Evolutionary conservation across 2,113 vertebrate genomes (phyloP), one percentile per base, ranked within the genome.

Genomic region (Tupaia tana): DNA sequence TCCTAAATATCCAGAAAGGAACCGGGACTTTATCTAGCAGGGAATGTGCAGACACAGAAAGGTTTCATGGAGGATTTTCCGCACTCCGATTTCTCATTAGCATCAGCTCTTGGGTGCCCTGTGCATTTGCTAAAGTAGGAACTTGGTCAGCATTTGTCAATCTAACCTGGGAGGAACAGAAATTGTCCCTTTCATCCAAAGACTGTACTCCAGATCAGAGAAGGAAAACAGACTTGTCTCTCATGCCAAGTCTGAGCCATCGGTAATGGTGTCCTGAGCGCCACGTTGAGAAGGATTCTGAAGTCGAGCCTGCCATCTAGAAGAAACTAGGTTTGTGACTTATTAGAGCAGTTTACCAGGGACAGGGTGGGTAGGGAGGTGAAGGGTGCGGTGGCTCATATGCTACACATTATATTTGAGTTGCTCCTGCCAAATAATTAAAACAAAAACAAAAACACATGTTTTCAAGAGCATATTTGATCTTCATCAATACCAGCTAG

Each of bases 381-480:
- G 74, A 86, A 13, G 58, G 80, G 69, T 34, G 27, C 73, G 20
- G 71, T 24, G 58, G 77, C 56, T 95, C 93, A 95, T 64, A 63
- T 80, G 95, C 80, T 93, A 54, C 19, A 6, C 81, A 92, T 93
- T 97, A 91, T 77, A 59, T 89, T 58, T 54, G 43, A 73, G 22
- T 93, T 61, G 31, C 78, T 96, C 52, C 67, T 86, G 75, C 89
- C 95, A 94, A 91, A 94, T 94, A 87, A 91, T 96, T 56, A 93
- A 89, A 89, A 93, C 59, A 59, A 86, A 95, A 94, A 86, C 9
- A 79, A 83, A 94, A 96, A 86, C 91, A 97, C 56, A 87, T 94
- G 95, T 96, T 93, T 77, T 85, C 70, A 71, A 88, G 93, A 71
- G 80, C 73, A 67, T 90, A n/a, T 74, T 25, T 91, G 59, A 78